A percentile compares a stretch with the other conserved stretches of the same genome.
Evolutionary conservation across 2,113 vertebrate genomes (phyloP).

Genomic region (Anolis carolinensis): DNA sequence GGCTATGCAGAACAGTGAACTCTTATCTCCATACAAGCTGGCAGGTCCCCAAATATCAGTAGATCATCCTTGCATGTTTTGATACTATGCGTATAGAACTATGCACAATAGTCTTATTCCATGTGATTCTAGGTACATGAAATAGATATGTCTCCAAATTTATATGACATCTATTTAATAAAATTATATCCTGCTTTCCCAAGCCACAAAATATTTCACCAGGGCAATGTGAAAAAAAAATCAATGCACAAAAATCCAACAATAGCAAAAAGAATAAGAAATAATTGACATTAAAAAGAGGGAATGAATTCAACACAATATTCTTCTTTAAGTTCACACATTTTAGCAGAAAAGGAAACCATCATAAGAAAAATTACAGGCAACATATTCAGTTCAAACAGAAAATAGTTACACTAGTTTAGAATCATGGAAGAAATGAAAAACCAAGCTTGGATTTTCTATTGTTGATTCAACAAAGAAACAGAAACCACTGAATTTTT

Average conservation of each 20-base stretch:
- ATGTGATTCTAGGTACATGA: not conserved
- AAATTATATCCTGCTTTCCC: not conserved
- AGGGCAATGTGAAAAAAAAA: not conserved
- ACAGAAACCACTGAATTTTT: not conserved
- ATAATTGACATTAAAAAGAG: not conserved
- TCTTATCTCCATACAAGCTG: not conserved
- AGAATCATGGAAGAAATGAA: not conserved
- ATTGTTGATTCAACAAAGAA: not conserved
- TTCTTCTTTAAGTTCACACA: not conserved
- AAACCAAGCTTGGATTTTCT: not conserved
- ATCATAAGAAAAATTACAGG: not conserved
- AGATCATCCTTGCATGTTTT: not conserved
- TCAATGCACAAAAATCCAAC: not conserved
- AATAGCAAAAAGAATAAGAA: not conserved
- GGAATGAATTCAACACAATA: not conserved
- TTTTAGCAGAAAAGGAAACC: not conserved
- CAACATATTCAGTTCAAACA: not conserved
- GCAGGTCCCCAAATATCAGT: not conserved
- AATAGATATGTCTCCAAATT: not conserved
- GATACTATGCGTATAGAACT: no score
- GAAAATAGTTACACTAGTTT: not conserved
- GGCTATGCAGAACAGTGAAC: not conserved
- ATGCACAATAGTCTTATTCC: not conserved
- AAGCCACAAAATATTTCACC: not conserved
- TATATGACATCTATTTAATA: not conserved